These are phyloP conservation scores for Nomada fabriciana DNA, from an alignment of 2,888 invertebrate species.

Conservation along the genomic window DNA sequence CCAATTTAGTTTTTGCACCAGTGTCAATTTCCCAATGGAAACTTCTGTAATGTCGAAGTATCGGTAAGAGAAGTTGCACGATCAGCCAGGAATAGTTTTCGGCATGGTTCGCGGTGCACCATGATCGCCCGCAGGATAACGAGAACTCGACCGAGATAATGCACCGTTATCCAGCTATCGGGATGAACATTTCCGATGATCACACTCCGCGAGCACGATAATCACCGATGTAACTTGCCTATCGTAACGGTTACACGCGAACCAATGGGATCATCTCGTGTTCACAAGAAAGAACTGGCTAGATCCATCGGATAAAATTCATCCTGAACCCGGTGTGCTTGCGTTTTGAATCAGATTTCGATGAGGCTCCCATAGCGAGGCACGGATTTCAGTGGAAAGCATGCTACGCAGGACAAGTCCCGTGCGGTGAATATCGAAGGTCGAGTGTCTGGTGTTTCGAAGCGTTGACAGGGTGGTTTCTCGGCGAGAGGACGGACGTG, in stretches of 20 bases:
- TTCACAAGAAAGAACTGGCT: conserved; percentile 7
- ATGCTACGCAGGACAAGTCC: conserved; percentile 60
- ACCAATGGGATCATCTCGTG: conserved; percentile 27
- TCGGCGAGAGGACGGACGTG: conserved; percentile 6
- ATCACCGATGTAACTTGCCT: conserved; percentile 12
- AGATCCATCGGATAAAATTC: background rate
- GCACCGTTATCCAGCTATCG: conserved; percentile 25
- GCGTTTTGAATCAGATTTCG: background rate
- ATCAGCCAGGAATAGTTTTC: conserved; percentile 3
- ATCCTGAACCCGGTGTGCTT: background rate
- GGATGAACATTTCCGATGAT: conserved; percentile 42
- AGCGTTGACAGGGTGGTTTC: conserved; percentile 17
- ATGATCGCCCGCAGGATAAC: conserved; percentile 36
- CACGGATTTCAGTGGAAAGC: conserved; percentile 17
- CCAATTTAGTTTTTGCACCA: background rate
- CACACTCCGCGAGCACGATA: conserved; percentile 32
- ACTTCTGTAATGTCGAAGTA: background rate
- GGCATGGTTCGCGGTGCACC: background rate
- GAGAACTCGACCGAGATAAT: conserved; percentile 50
- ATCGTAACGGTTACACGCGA: conserved; percentile 3
- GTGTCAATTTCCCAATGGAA: background rate
- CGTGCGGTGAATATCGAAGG: conserved; percentile 39
- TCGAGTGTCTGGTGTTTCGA: conserved; percentile 31
- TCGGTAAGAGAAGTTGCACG: conserved; percentile 6
- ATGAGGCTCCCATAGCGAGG: background rate